Conservation (phyloP, 2,797 vertebrate genomes). For the Phoxinus dragarum region DNA sequence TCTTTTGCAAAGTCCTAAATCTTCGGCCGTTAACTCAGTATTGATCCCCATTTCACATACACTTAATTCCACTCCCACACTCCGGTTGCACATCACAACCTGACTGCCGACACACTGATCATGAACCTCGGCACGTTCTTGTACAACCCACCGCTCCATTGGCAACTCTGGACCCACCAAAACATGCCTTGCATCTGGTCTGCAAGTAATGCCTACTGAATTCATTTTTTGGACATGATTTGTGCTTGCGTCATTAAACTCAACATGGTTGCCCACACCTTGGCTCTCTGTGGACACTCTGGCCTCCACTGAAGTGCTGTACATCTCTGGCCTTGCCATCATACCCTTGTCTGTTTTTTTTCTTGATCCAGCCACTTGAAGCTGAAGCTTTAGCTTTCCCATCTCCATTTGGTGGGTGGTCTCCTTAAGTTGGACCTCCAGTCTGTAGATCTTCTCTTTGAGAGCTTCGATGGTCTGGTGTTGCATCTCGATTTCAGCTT, state of each 20-base stretch:
- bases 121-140: conserved; percentile 74
- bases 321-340: conserved; percentile 82
- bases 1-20: conserved; percentile 61
- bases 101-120: conserved; percentile 78
- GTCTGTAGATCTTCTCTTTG: conserved; percentile 93
- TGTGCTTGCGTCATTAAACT: conserved; percentile 70
- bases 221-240: conserved; percentile 71
- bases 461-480: conserved; percentile 93
- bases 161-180: conserved; percentile 82
- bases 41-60: conserved; percentile 82
- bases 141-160: conserved; percentile 88
- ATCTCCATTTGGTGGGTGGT: conserved; percentile 93
- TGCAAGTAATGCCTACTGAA: conserved; percentile 80
- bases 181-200: conserved; percentile 66
- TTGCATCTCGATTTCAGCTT: conserved; percentile 93
- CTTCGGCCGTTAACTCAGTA: conserved; percentile 75
- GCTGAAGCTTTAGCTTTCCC: conserved; percentile 94
- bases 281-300: conserved; percentile 81
- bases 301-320: conserved; percentile 86
- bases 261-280: conserved; percentile 82
- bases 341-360: conserved; percentile 89
- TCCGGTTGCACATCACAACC: conserved; percentile 73
- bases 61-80: conserved; percentile 75
- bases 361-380: conserved; percentile 89
- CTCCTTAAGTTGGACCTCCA: conserved; percentile 94